Percentiles rank a stretch among this genome's conserved stretches.
phyloP scores from a whole-genome alignment of 2,888 invertebrate genomes.

The Scotopteryx bipunctaria region DNA sequence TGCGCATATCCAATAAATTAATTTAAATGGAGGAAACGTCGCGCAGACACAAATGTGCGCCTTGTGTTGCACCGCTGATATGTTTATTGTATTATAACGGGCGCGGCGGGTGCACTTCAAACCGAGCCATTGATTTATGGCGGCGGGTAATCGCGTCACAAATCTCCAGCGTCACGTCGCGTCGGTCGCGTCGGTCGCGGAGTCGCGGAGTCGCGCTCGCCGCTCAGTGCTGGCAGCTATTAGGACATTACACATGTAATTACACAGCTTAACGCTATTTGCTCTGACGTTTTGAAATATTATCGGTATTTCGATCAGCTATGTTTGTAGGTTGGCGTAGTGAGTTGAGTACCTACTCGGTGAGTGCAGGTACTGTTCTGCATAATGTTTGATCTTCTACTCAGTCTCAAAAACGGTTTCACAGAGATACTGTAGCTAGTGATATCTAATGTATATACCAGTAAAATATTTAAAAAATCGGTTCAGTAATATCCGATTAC shows the following conservation, averaged over 20 bases:
- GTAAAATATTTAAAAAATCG: too few species aligned
- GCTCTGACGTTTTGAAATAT: constrained; percentile 12
- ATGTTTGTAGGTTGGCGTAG: background rate
- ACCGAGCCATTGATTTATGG: constrained; percentile 44
- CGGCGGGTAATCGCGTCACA: constrained; percentile 35
- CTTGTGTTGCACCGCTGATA: constrained; percentile 27
- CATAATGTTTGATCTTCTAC: too few species aligned
- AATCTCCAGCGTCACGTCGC: constrained; percentile 19
- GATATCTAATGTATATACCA: too few species aligned
- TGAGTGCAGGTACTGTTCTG: background rate
- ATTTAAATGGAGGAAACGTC: constrained; percentile 58
- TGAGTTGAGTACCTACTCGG: background rate
- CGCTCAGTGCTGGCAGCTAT: background rate
- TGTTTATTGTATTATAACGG: constrained; percentile 41
- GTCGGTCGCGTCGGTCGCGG: too few species aligned
- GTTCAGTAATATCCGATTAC: too few species aligned
- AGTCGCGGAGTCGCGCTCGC: background rate
- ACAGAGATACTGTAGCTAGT: too few species aligned
- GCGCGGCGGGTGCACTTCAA: constrained; percentile 38
- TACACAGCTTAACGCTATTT: constrained; percentile 1
- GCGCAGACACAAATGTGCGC: constrained; percentile 40
- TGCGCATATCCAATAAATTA: constrained; percentile 60
- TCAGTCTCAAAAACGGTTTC: too few species aligned
- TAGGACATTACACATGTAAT: constrained; percentile 1
- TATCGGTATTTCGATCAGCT: background rate